Percentiles rank a stretch among this genome's conserved stretches.
Evolutionary conservation across 1,140 invertebrate genomes (phyloP).

Genomic region (Pseudomyrmex pallidus): DNA sequence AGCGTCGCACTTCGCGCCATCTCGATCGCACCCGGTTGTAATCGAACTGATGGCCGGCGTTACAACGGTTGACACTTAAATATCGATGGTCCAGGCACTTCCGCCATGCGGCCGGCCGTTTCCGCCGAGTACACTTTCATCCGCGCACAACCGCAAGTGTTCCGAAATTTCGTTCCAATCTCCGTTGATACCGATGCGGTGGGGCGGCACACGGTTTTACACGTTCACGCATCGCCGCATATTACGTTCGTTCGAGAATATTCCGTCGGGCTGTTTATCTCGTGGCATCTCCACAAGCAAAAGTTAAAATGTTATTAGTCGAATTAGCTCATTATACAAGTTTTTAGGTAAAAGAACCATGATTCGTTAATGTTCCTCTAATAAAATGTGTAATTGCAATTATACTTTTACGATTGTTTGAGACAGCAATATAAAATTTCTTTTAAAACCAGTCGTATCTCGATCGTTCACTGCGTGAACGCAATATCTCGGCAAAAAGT

Average conservation of each 20-base stretch:
- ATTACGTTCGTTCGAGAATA: slow-evolving; percentile 49
- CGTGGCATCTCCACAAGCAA: slow-evolving; percentile 15
- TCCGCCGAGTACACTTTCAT: slow-evolving; percentile 68
- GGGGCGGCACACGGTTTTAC: slow-evolving; percentile 48
- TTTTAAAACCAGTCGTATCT: slow-evolving; percentile 3
- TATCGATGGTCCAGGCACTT: slow-evolving; percentile 63
- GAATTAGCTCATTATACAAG: background rate
- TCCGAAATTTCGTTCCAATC: slow-evolving; percentile 55
- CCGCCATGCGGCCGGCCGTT: slow-evolving; percentile 46
- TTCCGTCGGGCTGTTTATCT: background rate
- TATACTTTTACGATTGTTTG: background rate
- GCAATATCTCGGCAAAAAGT: slow-evolving; percentile 40
- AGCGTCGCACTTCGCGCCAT: slow-evolving; percentile 53
- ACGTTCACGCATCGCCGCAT: slow-evolving; percentile 61
- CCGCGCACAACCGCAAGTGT: slow-evolving; percentile 59
- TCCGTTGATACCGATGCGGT: slow-evolving; percentile 6
- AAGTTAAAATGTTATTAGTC: slow-evolving; percentile 7
- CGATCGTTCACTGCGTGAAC: slow-evolving; percentile 39
- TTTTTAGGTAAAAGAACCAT: slow-evolving; percentile 29
- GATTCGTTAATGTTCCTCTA: background rate
- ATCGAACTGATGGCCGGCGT: slow-evolving; percentile 62
- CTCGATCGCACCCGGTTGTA: slow-evolving; percentile 44
- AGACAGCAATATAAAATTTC: background rate
- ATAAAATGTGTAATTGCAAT: slow-evolving; percentile 7
- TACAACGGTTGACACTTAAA: slow-evolving; percentile 67